Evolutionary conservation across 2,888 invertebrate genomes (phyloP).

Genomic region (Cheilosia pagana): DNA sequence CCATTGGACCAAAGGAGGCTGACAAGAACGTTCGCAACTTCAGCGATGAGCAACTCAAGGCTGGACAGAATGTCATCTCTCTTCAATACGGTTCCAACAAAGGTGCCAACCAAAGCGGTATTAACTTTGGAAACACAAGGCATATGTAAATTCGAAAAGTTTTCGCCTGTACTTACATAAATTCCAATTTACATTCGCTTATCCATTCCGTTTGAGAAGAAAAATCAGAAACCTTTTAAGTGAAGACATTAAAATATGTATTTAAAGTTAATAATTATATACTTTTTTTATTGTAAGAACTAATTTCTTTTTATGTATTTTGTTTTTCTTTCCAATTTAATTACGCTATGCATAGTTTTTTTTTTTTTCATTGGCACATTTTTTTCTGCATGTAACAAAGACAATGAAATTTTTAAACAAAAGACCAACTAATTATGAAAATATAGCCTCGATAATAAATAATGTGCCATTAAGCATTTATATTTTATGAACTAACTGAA

Average conservation of each 20-base stretch:
- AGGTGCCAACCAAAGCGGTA: conserved; percentile 97
- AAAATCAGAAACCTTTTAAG: conserved; percentile 54
- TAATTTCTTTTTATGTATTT: conserved; percentile 76
- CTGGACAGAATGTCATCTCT: conserved; percentile 96
- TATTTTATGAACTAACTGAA: conserved; percentile 56
- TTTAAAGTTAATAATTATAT: conserved; percentile 49
- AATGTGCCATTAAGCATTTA: conserved; percentile 77
- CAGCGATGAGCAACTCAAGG: conserved; percentile 96
- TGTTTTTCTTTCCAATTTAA: conserved; percentile 71
- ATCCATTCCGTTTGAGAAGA: conserved; percentile 75
- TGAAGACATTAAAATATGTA: conserved; percentile 69
- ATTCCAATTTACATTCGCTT: conserved; percentile 57
- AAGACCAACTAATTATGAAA: conserved; percentile 50
- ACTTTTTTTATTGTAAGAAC: conserved; percentile 78
- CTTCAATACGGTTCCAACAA: conserved; percentile 99
- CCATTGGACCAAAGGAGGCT: conserved; percentile 97
- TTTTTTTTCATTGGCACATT: conserved; percentile 44
- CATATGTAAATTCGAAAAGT: conserved; percentile 91
- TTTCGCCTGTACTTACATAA: conserved; percentile 60
- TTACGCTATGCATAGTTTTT: conserved; percentile 52
- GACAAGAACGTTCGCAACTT: conserved; percentile 97
- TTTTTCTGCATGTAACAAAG: conserved; percentile 41
- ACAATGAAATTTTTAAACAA: conserved; percentile 55
- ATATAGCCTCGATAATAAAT: conserved; percentile 52
- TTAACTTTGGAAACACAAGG: conserved; percentile 98